Base-by-base conservation (phyloP, 2,888 invertebrate species). In the Crepidodera aurea region DNA sequence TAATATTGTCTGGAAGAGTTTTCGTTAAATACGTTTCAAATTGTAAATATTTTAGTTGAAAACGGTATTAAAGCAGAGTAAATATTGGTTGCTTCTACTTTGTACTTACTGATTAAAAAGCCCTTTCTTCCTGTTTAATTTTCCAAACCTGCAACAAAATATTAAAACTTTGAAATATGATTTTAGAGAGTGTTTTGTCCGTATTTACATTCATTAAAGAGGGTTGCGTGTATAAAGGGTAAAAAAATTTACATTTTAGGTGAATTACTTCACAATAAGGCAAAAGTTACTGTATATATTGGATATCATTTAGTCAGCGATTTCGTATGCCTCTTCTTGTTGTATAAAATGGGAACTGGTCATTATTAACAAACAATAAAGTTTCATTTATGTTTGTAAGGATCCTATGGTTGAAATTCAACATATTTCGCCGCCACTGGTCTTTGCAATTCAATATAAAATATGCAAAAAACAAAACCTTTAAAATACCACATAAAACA, bases 21-120 rank as follows among this genome's bases (percentile, higher is more conserved):
- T 77, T 75, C 75, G 75, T 75, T 76, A 76, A 76, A 75, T 74
- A 76, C 75, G 71, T 75, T 74, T 74, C 65, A 73, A 71, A 71
- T 70, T 65, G 75, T 71, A 77, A 77, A 77, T 77, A 77, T 77
- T 77, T 72, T 73, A 73, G 70, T 72, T 73, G 72, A 72, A 25
- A 74, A 73, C 71, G 71, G 71, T 70, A 72, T 73, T 72, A 72
- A 71, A 71, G 70, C 68, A 68, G 66, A 68, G 71, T 70, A 73
- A 75, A 75, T 74, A 73, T 75, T 72, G 69, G 68, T 67, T 68
- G 72, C 69, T 69, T 70, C 69, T 72, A 72, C 70, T 72, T 69
- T 70, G 70, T 72, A 72, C 70, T 72, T 69, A 65, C 71, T 72
- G 72, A 74, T 74, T 75, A 71, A 73, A 74, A 74, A 73, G 69